phyloP scores from a whole-genome alignment of 2,888 invertebrate genomes.

The Muscina levida region DNA sequence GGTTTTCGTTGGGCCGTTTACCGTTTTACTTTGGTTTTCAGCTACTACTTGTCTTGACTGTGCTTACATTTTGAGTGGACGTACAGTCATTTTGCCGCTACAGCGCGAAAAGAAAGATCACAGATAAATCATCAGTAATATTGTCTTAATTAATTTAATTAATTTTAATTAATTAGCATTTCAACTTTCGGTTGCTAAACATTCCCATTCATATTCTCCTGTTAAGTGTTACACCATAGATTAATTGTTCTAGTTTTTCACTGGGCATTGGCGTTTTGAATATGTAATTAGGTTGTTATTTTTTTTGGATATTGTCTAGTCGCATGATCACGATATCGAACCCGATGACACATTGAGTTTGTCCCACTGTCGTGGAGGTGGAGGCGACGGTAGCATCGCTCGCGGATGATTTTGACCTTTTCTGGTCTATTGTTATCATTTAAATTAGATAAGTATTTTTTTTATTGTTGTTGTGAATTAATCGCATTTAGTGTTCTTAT shows the following conservation, averaged over 20 bases:
- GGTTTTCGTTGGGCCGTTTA: background rate
- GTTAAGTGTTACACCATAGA: slow-evolving; percentile 2
- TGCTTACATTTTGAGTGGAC: background rate
- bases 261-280: slow-evolving; percentile 6
- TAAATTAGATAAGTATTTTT: slow-evolving; percentile 49
- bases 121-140: background rate
- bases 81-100: slow-evolving; percentile 32
- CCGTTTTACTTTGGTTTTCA: background rate
- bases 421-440: slow-evolving; percentile 56
- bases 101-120: background rate
- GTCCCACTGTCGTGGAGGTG: slow-evolving; percentile 6
- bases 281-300: background rate
- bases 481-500: slow-evolving; percentile 21
- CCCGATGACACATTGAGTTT: slow-evolving; percentile 45
- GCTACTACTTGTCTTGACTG: no score
- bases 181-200: slow-evolving; percentile 27
- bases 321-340: background rate
- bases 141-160: slow-evolving; percentile 37
- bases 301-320: background rate
- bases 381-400: slow-evolving; percentile 21
- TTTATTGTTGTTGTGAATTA: slow-evolving; percentile 52
- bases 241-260: slow-evolving; percentile 44
- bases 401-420: slow-evolving; percentile 57
- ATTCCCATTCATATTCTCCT: background rate
- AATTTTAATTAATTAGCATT: slow-evolving; percentile 56